Conservation (phyloP, 1,140 invertebrate species). For the Acromyrmex charruanus region DNA sequence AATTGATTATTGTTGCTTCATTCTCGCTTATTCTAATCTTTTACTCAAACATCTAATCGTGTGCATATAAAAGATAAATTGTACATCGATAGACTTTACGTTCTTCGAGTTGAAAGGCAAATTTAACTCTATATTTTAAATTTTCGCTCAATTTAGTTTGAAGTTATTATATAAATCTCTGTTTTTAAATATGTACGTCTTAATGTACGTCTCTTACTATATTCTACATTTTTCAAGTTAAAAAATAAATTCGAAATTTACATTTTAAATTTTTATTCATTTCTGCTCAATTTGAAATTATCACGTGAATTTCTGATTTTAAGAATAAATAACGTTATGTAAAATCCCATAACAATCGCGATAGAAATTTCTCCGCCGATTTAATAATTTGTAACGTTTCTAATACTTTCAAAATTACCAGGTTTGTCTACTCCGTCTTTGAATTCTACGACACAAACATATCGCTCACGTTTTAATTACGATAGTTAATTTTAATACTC, state of each 20-base stretch:
- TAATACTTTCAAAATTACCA: background rate
- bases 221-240: background rate
- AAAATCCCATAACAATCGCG: background rate
- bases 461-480: background rate
- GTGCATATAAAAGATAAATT: background rate
- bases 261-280: too few species aligned
- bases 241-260: background rate
- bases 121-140: background rate
- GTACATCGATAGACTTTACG: background rate
- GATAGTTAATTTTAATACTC: constrained; percentile 12
- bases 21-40: background rate
- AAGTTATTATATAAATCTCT: background rate
- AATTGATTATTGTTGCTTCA: background rate
- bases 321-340: background rate
- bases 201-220: background rate
- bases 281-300: background rate
- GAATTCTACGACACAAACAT: background rate
- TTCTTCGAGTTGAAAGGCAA: background rate
- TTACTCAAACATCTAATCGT: background rate
- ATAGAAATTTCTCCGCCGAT: background rate
- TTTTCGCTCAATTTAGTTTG: background rate
- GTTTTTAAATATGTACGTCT: background rate
- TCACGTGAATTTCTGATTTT: background rate
- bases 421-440: background rate
- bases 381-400: background rate